phyloP scores from a whole-genome alignment of 2,888 invertebrate species.

The Catocala sponsa region DNA sequence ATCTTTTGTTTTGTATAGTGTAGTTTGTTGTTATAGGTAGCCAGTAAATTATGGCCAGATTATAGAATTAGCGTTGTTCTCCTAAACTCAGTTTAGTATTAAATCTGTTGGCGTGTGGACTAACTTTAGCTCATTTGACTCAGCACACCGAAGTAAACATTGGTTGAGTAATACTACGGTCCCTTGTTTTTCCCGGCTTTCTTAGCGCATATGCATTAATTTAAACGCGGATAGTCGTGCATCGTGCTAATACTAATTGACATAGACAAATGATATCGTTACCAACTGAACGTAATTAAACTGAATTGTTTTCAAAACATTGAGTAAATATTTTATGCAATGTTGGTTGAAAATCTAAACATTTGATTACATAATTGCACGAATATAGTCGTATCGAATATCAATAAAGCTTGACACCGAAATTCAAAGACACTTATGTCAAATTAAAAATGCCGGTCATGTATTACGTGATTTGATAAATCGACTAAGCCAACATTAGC shows the following conservation, averaged over 20 bases:
- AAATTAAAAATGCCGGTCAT: constrained; percentile 29
- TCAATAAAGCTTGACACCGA: constrained; percentile 25
- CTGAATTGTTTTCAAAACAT: constrained; percentile 38
- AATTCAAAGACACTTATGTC: constrained; percentile 18
- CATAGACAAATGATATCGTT: constrained; percentile 70
- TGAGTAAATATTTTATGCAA: constrained; percentile 12
- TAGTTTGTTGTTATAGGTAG: constrained; percentile 22
- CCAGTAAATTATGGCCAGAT: constrained; percentile 38
- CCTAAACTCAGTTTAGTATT: constrained; percentile 42
- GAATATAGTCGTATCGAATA: constrained; percentile 8
- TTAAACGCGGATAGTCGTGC: constrained; percentile 66
- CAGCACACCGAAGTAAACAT: constrained; percentile 63
- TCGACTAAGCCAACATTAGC: constrained; percentile 27
- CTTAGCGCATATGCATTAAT: constrained; percentile 65
- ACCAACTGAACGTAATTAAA: constrained; percentile 46
- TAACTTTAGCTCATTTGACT: constrained; percentile 67
- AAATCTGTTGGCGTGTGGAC: constrained; percentile 51
- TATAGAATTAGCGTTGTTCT: constrained; percentile 43
- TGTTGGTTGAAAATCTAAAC: not conserved
- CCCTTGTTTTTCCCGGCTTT: constrained; percentile 65
- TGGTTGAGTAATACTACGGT: constrained; percentile 63
- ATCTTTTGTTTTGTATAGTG: constrained; percentile 15
- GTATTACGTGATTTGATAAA: constrained; percentile 42
- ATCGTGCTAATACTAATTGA: constrained; percentile 73
- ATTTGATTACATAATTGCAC: constrained; percentile 9